Base-by-base conservation (phyloP, 2,113 vertebrate genomes). In the Dasyprocta punctata region DNA sequence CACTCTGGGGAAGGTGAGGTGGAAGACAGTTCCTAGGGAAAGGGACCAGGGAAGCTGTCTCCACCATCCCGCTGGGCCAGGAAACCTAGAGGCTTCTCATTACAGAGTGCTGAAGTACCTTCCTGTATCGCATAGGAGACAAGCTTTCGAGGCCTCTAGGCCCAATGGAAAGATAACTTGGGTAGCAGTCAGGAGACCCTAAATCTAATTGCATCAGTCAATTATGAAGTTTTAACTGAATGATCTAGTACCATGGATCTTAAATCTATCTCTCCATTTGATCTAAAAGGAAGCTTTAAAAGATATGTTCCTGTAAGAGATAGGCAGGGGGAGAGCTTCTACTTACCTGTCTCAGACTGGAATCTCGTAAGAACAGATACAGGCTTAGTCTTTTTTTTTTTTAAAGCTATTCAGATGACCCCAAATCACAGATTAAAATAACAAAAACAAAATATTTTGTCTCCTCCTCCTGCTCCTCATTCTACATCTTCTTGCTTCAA, bases 41-140 rank as follows among this genome's bases (percentile, higher is more conserved):
- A 60, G 38, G 2, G 16, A 36, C 7, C 0, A 19, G 44, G 28
- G 36, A 5, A 26, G 0, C 3, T 36, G 0, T 63, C 36, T 33
- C 11, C 33, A 73, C 12, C 24, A 14, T 56, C 3, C n/a, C 11
- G 7, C 16, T 60, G 33, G 56, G n/a, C 47, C 14, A n/a, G 16
- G 30, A 47, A 1, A 60, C 10, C 54, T 20, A 7, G 17, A 22
- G 12, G 14, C 52, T 86, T 44, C 54, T 26, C 85, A 6, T 30
- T 28, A 38, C 7, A 41, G 7, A 84, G 22, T 71, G 24, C 54
- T 92, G 58, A 77, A 92, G 69, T 11, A 47, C 36, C 2, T 75
- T 86, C 41, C 1, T n/a, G 10, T 77, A 58, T 88, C 65, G 7
- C 85, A 92, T 16, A 92, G 47, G 24, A 49, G 88, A 38, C 17